These are phyloP conservation scores for Tipula lateralis DNA, from an alignment of 2,888 invertebrate species.

Conservation along the genomic window DNA sequence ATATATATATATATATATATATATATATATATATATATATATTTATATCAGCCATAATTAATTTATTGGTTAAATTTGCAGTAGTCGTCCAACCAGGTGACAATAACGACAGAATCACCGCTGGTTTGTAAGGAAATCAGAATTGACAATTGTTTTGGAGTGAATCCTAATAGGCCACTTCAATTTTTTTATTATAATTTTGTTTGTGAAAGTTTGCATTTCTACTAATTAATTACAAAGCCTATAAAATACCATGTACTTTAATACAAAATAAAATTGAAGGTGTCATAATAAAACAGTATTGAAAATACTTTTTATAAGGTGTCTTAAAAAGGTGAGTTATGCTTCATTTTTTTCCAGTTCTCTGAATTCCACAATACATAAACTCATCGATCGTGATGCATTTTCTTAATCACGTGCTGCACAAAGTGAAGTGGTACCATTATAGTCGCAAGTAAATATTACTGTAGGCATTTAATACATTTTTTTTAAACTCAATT, in stretches of 20 bases:
- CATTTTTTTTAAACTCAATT: neutral
- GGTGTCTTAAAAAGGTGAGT: neutral
- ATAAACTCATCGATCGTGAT: neutral
- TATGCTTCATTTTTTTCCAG: neutral
- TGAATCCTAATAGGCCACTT: too few species aligned
- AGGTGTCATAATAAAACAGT: neutral
- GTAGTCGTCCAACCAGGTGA: too few species aligned
- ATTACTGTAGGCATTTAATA: neutral
- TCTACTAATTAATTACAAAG: neutral
- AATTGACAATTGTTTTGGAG: too few species aligned
- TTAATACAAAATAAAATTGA: neutral
- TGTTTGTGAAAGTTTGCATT: neutral
- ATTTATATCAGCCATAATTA: too few species aligned
- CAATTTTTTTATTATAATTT: neutral
- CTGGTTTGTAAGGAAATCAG: too few species aligned
- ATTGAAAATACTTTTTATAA: neutral
- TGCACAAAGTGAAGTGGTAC: neutral
- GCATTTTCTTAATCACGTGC: neutral
- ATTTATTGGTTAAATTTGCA: too few species aligned
- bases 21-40: too few species aligned
- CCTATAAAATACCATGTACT: too few species aligned
- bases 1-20: too few species aligned
- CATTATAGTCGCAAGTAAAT: neutral
- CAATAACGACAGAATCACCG: too few species aligned
- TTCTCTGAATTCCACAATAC: conserved; percentile 2